Percentiles rank a stretch among this genome's conserved stretches.
Evolutionary conservation across 2,113 vertebrate species (phyloP).

Genomic region (Triplophysa siluroides): DNA sequence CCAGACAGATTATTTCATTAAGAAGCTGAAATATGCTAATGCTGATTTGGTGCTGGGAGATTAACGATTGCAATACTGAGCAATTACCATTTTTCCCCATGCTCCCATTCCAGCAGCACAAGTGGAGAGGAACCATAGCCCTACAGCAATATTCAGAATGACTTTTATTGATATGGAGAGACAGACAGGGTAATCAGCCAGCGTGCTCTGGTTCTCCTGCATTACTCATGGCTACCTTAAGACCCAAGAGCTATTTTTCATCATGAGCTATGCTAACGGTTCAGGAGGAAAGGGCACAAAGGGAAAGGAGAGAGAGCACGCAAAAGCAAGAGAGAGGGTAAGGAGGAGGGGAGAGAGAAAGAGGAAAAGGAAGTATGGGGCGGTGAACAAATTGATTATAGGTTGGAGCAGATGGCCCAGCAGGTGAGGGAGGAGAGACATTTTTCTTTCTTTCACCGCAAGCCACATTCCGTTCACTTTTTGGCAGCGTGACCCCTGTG

Average conservation of each 20-base stretch:
- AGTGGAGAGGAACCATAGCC: constrained; percentile 57
- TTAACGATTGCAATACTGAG: constrained; percentile 76
- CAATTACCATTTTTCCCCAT: constrained; percentile 66
- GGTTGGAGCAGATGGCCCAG: constrained; percentile 66
- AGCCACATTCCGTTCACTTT: constrained; percentile 65
- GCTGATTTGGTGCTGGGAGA: constrained; percentile 70
- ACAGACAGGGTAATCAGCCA: constrained; percentile 65
- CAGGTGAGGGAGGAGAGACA: constrained; percentile 68
- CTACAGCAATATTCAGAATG: constrained; percentile 68
- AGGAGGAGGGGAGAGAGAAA: constrained; percentile 1
- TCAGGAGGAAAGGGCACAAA: constrained; percentile 20
- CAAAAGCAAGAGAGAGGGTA: background rate
- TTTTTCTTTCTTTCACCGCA: constrained; percentile 55
- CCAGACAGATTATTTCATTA: constrained; percentile 75
- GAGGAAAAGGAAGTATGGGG: constrained; percentile 57
- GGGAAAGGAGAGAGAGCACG: constrained; percentile 20
- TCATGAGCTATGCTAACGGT: constrained; percentile 23
- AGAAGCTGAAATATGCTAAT: constrained; percentile 79
- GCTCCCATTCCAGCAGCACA: constrained; percentile 43
- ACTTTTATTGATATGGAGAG: constrained; percentile 70
- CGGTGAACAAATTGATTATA: constrained; percentile 78
- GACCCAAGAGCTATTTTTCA: constrained; percentile 52
- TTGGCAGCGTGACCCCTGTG: constrained; percentile 56
- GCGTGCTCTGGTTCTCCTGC: constrained; percentile 60
- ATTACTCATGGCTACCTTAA: constrained; percentile 43